Percentiles rank a stretch among this genome's conserved stretches.
Evolutionary conservation across 2,888 invertebrate genomes (phyloP).

Genomic region (Parnassius smintheus): DNA sequence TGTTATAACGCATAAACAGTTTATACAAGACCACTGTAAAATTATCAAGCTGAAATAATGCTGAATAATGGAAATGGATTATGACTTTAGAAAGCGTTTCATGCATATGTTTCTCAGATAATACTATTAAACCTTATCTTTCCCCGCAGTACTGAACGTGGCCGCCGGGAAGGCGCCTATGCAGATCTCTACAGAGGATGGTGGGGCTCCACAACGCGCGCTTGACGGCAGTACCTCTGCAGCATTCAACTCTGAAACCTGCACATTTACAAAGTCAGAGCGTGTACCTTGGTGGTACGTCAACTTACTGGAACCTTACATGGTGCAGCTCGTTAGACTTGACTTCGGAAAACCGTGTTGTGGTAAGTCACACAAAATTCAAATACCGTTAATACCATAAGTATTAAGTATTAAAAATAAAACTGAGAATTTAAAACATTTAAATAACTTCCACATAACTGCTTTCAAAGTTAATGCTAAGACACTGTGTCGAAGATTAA

Average conservation of each 20-base stretch:
- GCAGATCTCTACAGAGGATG: slow-evolving; percentile 92
- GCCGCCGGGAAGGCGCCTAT: slow-evolving; percentile 97
- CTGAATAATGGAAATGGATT: no score
- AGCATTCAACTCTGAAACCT: slow-evolving; percentile 90
- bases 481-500: no score
- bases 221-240: slow-evolving; percentile 94
- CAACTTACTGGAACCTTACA: slow-evolving; percentile 95
- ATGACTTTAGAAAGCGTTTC: no score
- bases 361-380: slow-evolving; percentile 82
- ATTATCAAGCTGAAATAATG: no score
- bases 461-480: no score
- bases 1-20: no score
- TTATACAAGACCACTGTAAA: no score
- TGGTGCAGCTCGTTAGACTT: slow-evolving; percentile 94
- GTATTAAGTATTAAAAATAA: no score
- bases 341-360: slow-evolving; percentile 96
- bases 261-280: slow-evolving; percentile 92
- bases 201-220: slow-evolving; percentile 93
- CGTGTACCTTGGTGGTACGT: slow-evolving; percentile 97
- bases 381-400: background rate
- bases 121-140: no score
- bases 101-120: no score
- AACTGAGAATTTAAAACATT: no score
- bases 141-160: slow-evolving; percentile 89
- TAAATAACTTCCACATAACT: no score